Evolutionary conservation across 2,888 invertebrate species (phyloP).

Genomic region (Eucriotettix oculatus): DNA sequence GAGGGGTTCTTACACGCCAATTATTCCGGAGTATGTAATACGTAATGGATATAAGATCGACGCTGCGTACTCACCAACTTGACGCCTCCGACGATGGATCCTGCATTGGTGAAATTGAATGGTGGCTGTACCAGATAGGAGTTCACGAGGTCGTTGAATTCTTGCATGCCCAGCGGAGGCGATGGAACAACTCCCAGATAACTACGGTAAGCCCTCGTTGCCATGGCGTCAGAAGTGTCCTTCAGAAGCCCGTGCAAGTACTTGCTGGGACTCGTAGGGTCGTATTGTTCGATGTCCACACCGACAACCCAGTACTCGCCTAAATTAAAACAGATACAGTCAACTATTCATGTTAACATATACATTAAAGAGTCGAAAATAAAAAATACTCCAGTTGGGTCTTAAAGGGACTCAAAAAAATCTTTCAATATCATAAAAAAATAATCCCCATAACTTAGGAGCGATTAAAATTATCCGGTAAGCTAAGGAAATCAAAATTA

Average conservation of each 20-base stretch:
- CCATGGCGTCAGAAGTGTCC: slow-evolving; percentile 38
- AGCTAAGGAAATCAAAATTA: too few relatives aligned
- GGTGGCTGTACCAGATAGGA: slow-evolving; percentile 69
- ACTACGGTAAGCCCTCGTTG: slow-evolving; percentile 56
- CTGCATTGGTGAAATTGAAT: slow-evolving; percentile 72
- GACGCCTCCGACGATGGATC: slow-evolving; percentile 49
- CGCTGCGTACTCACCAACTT: slow-evolving; percentile 41
- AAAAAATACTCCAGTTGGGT: too few relatives aligned
- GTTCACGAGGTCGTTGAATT: slow-evolving; percentile 63
- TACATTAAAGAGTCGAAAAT: too few relatives aligned
- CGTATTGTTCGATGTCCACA: slow-evolving; percentile 78
- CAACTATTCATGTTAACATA: too few relatives aligned
- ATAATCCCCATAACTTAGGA: too few relatives aligned
- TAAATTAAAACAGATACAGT: slow-evolving; percentile 24
- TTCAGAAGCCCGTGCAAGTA: slow-evolving; percentile 63
- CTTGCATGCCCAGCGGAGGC: slow-evolving; percentile 47
- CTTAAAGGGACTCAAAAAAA: too few relatives aligned
- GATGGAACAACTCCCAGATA: slow-evolving; percentile 72
- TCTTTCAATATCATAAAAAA: too few relatives aligned
- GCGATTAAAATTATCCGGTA: too few relatives aligned
- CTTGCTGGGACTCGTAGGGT: slow-evolving; percentile 53
- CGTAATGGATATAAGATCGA: too few relatives aligned
- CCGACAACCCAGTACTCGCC: slow-evolving; percentile 92
- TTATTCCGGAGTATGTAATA: too few relatives aligned
- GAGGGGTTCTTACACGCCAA: too few relatives aligned